Percentiles rank a stretch among this genome's conserved stretches.
phyloP scores from a whole-genome alignment of 2,113 vertebrate genomes.

The Labeo catla region DNA sequence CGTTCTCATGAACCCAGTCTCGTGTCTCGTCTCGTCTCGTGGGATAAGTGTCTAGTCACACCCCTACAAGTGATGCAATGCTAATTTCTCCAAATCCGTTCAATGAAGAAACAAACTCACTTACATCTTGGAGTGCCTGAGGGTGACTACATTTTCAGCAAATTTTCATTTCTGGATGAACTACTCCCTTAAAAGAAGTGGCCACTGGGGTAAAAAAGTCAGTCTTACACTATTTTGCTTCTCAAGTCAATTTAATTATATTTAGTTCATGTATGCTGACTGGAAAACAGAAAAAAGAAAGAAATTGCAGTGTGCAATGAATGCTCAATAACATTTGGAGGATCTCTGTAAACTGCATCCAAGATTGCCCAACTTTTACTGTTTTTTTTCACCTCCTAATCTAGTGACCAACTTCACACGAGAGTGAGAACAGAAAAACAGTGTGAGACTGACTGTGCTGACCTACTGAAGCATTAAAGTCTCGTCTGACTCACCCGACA shows the following conservation, averaged over 20 bases:
- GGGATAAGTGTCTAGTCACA: too few species aligned
- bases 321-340: background rate
- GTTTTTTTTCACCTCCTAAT: background rate
- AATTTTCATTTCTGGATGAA: background rate
- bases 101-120: background rate
- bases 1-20: too few species aligned
- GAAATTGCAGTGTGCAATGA: background rate
- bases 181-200: background rate
- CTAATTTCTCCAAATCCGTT: background rate
- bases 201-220: background rate
- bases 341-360: background rate
- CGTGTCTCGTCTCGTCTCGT: too few species aligned
- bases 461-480: constrained; percentile 10
- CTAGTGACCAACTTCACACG: background rate
- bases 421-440: background rate
- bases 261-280: background rate
- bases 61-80: background rate
- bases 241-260: background rate
- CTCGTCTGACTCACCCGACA: constrained; percentile 45
- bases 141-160: too few species aligned
- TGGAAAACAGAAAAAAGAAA: background rate
- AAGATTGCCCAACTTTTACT: background rate
- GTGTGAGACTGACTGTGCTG: constrained; percentile 5
- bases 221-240: background rate
- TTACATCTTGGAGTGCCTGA: too few species aligned